Conservation (phyloP, 2,797 vertebrate genomes). For the Enteromius argenteus region DNA sequence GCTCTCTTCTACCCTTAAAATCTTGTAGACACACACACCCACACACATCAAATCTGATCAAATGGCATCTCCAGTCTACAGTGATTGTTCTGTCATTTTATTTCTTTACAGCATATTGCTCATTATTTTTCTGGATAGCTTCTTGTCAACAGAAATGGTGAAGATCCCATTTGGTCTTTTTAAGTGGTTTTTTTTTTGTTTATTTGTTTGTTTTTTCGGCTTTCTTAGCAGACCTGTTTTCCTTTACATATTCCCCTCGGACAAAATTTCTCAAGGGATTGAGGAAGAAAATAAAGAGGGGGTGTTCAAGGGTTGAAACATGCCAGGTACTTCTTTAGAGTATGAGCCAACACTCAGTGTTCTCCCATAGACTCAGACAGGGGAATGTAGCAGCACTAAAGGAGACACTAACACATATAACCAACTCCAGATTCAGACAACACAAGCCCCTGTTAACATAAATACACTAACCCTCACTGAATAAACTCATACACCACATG, state of each 20-base stretch:
- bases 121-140: conserved; percentile 41
- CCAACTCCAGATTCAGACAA: conserved; percentile 60
- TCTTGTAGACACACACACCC: conserved; percentile 23
- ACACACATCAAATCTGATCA: conserved; percentile 30
- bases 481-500: conserved; percentile 21
- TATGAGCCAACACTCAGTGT: conserved; percentile 66
- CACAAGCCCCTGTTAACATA: conserved; percentile 10
- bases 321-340: conserved; percentile 42
- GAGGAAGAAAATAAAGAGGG: conserved; percentile 27
- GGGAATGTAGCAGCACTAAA: conserved; percentile 44
- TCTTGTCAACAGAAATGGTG: conserved; percentile 32
- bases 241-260: conserved; percentile 20
- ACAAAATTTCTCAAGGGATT: conserved; percentile 48
- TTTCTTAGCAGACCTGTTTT: conserved; percentile 4
- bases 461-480: conserved; percentile 34
- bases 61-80: conserved; percentile 12
- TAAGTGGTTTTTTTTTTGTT: neutral
- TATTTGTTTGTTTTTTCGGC: neutral
- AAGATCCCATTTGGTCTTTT: conserved; percentile 36
- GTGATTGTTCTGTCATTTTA: conserved; percentile 20
- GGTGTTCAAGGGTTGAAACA: conserved; percentile 28
- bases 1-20: conserved; percentile 54
- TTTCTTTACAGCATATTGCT: conserved; percentile 34
- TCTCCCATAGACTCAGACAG: conserved; percentile 61
- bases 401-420: conserved; percentile 58